These are phyloP conservation scores for Apodemia duryi DNA, from an alignment of 2,888 invertebrate genomes.

Conservation along the genomic window DNA sequence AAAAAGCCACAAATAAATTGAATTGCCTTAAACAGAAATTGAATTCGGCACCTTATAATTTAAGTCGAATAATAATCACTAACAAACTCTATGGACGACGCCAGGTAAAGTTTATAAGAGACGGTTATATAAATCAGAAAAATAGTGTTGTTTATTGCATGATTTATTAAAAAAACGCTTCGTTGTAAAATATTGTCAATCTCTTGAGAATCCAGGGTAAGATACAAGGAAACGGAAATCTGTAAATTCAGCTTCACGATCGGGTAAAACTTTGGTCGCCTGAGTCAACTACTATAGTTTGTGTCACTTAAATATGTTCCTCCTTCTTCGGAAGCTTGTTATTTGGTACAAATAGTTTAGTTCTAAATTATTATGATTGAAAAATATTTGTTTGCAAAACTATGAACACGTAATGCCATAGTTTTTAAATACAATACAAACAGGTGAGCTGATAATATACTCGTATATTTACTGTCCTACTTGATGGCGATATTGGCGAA, in stretches of 20 bases:
- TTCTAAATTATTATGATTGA: background rate
- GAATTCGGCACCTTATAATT: too few relatives aligned
- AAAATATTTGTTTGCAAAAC: background rate
- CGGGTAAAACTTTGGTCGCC: slow-evolving; percentile 14
- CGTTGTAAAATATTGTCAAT: slow-evolving; percentile 8
- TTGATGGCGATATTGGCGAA: too few relatives aligned
- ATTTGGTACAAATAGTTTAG: background rate
- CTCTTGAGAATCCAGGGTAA: background rate
- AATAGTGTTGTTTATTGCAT: background rate
- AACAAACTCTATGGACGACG: too few relatives aligned
- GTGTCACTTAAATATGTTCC: slow-evolving; percentile 6
- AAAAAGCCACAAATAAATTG: too few relatives aligned
- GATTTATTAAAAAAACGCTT: too few relatives aligned
- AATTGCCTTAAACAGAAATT: too few relatives aligned
- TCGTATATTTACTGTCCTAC: too few relatives aligned
- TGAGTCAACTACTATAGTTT: slow-evolving; percentile 15
- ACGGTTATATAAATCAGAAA: background rate
- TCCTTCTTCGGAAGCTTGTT: background rate
- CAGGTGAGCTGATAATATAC: too few relatives aligned
- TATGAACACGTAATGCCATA: too few relatives aligned
- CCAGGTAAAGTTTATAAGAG: too few relatives aligned
- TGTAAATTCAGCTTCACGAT: slow-evolving; percentile 16
- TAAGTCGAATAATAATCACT: too few relatives aligned
- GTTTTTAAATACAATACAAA: too few relatives aligned
- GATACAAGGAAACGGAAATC: slow-evolving; percentile 14